Evolutionary conservation across 2,797 vertebrate genomes (phyloP).

Genomic region (Acridotheres tristis): DNA sequence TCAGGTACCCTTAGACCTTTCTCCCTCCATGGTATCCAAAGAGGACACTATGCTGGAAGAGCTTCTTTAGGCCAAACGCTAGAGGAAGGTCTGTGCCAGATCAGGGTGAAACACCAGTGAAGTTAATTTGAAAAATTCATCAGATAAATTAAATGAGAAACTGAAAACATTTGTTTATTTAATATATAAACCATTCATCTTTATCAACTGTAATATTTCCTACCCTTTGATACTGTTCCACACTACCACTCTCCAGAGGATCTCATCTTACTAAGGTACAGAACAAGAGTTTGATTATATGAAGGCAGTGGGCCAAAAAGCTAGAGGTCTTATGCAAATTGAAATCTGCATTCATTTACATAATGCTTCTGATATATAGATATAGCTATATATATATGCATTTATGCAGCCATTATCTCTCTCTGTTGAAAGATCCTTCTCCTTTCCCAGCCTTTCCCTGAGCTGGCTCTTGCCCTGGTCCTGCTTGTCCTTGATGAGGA

Average conservation of each 20-base stretch:
- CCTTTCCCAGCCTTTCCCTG: not conserved
- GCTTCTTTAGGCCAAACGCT: not conserved
- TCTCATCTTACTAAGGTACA: not conserved
- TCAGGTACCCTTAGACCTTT: slow-evolving; percentile 13
- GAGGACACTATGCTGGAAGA: not conserved
- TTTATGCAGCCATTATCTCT: slow-evolving; percentile 8
- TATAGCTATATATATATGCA: not conserved
- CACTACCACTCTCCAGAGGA: not conserved
- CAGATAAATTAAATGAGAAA: slow-evolving; percentile 51
- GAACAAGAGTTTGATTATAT: not conserved
- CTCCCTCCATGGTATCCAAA: not conserved
- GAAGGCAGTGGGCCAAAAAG: slow-evolving; percentile 18
- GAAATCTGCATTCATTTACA: slow-evolving; percentile 7
- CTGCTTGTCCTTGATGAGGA: not conserved
- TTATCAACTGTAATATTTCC: slow-evolving; percentile 9
- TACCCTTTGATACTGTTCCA: slow-evolving; percentile 44
- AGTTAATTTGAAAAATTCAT: slow-evolving; percentile 39
- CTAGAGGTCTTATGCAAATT: slow-evolving; percentile 36
- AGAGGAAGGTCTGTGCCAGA: not conserved
- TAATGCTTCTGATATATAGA: not conserved
- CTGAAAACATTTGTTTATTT: slow-evolving; percentile 42
- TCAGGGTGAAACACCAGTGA: slow-evolving; percentile 28
- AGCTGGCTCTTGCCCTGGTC: not conserved
- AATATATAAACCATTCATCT: not conserved
- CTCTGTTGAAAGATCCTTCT: not conserved